phyloP scores from a whole-genome alignment of 2,113 vertebrate species.

The Thamnophis sirtalis region DNA sequence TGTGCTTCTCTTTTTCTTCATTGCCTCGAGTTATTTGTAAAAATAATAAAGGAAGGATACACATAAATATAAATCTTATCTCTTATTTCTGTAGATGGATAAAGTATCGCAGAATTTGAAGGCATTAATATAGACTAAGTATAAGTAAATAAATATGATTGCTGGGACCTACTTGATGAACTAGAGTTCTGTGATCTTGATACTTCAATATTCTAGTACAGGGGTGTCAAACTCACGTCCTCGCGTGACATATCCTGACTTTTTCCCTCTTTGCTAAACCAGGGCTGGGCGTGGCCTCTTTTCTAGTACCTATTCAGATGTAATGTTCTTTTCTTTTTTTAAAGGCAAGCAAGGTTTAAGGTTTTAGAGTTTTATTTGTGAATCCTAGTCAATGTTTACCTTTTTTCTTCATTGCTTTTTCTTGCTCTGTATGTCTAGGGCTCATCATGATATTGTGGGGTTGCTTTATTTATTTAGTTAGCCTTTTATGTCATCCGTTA shows the following conservation, averaged over 20 bases:
- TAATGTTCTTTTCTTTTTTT: neutral
- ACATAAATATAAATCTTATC: neutral
- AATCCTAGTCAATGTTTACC: neutral
- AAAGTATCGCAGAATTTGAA: neutral
- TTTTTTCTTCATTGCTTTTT: neutral
- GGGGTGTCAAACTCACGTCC: no score
- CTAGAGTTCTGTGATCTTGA: neutral
- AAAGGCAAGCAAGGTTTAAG: slow-evolving; percentile 3
- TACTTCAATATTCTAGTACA: neutral
- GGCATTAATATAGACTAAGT: neutral
- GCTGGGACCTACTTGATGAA: neutral
- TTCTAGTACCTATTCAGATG: neutral
- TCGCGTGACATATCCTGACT: no score
- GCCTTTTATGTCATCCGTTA: no score
- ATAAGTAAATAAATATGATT: neutral
- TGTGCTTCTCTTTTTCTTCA: neutral
- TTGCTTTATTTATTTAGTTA: neutral
- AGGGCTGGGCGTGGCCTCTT: no score
- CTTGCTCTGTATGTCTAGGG: neutral
- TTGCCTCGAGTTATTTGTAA: neutral
- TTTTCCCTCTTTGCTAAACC: no score
- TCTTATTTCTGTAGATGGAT: neutral
- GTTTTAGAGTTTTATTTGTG: neutral
- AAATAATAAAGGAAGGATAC: neutral
- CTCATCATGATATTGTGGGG: neutral